Base-by-base conservation (phyloP, 2,113 vertebrate species). In the Scortum barcoo region DNA sequence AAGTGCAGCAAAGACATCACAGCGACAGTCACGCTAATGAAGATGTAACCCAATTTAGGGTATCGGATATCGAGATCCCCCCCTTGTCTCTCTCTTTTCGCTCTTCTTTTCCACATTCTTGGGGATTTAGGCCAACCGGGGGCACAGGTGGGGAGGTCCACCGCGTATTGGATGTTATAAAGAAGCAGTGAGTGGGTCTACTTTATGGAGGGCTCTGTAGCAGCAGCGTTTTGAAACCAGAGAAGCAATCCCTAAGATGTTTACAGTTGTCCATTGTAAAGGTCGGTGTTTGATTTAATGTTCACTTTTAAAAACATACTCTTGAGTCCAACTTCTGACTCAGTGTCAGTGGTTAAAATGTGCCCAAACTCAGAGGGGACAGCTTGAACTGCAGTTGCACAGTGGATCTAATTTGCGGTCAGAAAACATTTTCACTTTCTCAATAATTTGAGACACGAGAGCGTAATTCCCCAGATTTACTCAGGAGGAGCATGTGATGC, bases 401-500 rank as follows among this genome's bases (percentile, higher is more conserved):
- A 11, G 56, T 69, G 50, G 53, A 33, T 63, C 54, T 14, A 40
- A 76, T 83, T 83, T 77, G 20, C 9, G 0, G 11, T 70, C 63
- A 63, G 38, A 81, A 83, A 86, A 84, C 72, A 77, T 74, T 72
- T 72, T 76, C 2, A 26, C 40, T 71, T 71, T 48, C 14, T 81
- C 42, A 20, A 22, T 66, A 61, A 75, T 86, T 80, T 58, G 50
- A 72, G 65, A 80, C 82, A 80, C 62, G 54, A 78, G 77, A 78
- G 54, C 24, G 12, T 63, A 28, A 79, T 78, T 82, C 8, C 63
- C 28, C 40, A 57, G 33, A 76, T 66, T 74, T 38, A 57, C 67
- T 67, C 48, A 81, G 54, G 56, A 60, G 61, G 7, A 81, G 74
- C 81, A 81, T 67, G 42, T 86, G 80, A 87, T 81, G 78, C 69